These are phyloP conservation scores for Galbula dea DNA, from an alignment of 2,113 vertebrate genomes.

Conservation along the genomic window DNA sequence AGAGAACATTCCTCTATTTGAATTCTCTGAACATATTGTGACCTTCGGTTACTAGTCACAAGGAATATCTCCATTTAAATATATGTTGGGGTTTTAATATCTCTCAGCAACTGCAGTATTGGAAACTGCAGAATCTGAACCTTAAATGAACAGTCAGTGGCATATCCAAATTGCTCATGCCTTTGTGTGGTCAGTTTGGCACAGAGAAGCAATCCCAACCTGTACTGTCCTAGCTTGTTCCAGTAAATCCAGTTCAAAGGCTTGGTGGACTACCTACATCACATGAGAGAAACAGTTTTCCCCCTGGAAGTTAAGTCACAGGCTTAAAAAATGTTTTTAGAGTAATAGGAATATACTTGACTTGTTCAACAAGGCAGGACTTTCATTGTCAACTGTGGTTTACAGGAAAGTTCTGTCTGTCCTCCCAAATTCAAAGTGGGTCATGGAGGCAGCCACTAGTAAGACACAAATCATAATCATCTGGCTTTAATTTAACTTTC, in stretches of 20 bases:
- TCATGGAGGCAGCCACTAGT: not conserved
- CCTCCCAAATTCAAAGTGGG: not conserved
- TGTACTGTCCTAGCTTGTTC: not conserved
- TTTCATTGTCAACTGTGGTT: not conserved
- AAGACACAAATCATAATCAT: not conserved
- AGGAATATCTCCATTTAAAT: constrained; percentile 29
- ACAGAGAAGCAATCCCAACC: not conserved
- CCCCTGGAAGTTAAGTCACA: not conserved
- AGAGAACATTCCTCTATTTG: constrained; percentile 61
- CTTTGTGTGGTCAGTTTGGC: not conserved
- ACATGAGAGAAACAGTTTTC: not conserved
- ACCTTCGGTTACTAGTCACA: constrained; percentile 64
- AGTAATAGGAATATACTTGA: not conserved
- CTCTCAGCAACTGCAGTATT: not conserved
- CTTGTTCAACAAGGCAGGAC: not conserved
- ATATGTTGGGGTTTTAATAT: constrained; percentile 40
- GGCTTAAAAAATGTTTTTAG: not conserved
- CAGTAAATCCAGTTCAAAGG: not conserved
- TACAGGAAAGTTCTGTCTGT: not conserved
- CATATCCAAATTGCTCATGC: not conserved
- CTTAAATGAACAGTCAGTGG: constrained; percentile 38
- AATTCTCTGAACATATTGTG: constrained; percentile 61
- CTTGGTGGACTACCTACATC: not conserved
- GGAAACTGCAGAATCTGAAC: not conserved
- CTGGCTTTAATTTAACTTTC: not conserved